A percentile compares a stretch with the other conserved stretches of the same genome.
Conservation (phyloP, 2,888 invertebrate genomes). For the Craniophora ligustri region DNA sequence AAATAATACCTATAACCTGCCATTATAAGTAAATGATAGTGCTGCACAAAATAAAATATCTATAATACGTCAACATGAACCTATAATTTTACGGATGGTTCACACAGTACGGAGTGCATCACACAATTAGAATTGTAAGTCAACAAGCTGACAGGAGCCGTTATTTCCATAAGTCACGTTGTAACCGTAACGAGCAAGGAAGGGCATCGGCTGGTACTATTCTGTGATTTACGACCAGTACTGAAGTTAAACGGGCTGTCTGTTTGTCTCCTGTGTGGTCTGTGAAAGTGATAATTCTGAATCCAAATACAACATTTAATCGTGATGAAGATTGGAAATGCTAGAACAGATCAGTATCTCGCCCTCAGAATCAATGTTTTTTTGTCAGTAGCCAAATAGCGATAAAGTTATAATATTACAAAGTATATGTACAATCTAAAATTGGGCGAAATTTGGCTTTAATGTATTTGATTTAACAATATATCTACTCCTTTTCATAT, state of each 20-base stretch:
- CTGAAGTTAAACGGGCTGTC: conserved; percentile 43
- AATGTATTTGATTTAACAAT: too few species aligned
- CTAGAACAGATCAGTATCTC: too few species aligned
- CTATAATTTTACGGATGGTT: conserved; percentile 34
- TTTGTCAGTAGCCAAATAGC: too few species aligned
- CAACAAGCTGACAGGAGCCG: conserved; percentile 59
- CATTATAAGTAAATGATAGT: not conserved
- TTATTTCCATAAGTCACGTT: conserved; percentile 72
- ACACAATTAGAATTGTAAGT: conserved; percentile 57
- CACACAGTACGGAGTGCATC: conserved; percentile 38
- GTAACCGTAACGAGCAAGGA: conserved; percentile 58
- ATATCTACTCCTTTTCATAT: not conserved
- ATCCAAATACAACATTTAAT: conserved; percentile 9
- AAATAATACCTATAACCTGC: not conserved
- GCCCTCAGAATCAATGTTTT: too few species aligned
- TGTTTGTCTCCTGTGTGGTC: conserved; percentile 44
- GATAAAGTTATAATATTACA: too few species aligned
- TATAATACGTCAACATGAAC: not conserved
- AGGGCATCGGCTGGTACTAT: conserved; percentile 52
- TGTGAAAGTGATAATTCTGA: conserved; percentile 16
- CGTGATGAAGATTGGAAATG: too few species aligned
- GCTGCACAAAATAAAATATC: not conserved
- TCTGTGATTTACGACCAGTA: conserved; percentile 52
- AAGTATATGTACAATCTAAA: too few species aligned
- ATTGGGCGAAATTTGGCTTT: not conserved